These are phyloP conservation scores for Chromis chromis DNA, from an alignment of 2,797 vertebrate species.

Conservation along the genomic window DNA sequence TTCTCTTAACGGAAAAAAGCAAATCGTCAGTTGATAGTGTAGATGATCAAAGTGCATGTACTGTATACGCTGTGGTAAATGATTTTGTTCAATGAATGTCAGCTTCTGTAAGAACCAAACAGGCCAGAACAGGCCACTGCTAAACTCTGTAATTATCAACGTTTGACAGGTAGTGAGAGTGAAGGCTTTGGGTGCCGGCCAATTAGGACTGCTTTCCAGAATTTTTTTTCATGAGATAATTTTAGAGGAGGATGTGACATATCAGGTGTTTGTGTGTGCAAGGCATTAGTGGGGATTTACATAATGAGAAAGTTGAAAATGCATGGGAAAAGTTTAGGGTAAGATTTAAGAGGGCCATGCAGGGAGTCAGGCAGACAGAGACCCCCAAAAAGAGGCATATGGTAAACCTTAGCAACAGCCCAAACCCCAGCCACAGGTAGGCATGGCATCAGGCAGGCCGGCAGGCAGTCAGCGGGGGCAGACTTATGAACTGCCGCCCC, in stretches of 20 bases:
- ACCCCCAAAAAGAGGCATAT: slow-evolving; percentile 65
- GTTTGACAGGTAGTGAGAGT: slow-evolving; percentile 59
- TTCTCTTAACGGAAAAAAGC: slow-evolving; percentile 38
- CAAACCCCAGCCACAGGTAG: slow-evolving; percentile 73
- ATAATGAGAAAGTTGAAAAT: background rate
- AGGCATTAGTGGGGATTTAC: slow-evolving; percentile 1
- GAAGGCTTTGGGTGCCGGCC: slow-evolving; percentile 52
- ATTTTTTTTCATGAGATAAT: slow-evolving; percentile 33
- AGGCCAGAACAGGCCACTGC: slow-evolving; percentile 62
- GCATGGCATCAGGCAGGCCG: slow-evolving; percentile 68
- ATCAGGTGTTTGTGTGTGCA: slow-evolving; percentile 39
- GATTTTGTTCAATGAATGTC: slow-evolving; percentile 55
- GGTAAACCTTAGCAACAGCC: slow-evolving; percentile 56
- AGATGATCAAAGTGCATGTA: slow-evolving; percentile 37
- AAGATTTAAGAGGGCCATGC: slow-evolving; percentile 16
- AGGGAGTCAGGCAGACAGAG: slow-evolving; percentile 28
- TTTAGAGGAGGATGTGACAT: slow-evolving; percentile 41
- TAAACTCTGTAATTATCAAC: slow-evolving; percentile 68
- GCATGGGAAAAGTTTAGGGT: slow-evolving; percentile 2
- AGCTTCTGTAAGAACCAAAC: slow-evolving; percentile 47
- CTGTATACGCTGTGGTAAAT: slow-evolving; percentile 35
- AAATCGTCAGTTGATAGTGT: slow-evolving; percentile 24
- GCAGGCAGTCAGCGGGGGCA: slow-evolving; percentile 65
- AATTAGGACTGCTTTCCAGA: slow-evolving; percentile 48
- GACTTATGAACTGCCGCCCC: slow-evolving; percentile 67